Base-by-base conservation (phyloP, 2,113 vertebrate genomes). In the Lophura nycthemera region DNA sequence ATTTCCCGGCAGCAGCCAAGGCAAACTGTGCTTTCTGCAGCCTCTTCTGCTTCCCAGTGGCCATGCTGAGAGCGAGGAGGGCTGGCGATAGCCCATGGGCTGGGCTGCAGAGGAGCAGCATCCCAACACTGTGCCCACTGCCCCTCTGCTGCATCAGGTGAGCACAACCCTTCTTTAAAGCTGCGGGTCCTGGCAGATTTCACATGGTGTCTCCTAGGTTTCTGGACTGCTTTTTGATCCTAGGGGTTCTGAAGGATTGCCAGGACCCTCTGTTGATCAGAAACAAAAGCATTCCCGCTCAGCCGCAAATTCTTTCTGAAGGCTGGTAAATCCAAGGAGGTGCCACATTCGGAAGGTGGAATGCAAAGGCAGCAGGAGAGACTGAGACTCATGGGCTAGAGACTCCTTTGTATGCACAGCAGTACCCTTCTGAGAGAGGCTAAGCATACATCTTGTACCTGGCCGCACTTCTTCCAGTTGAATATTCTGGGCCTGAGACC, bases 1-100 rank as follows among this genome's bases (percentile, higher is more conserved):
- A 5, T 42, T 50, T 66, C 8, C 0, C 0, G 0, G 0, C 50
- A 77, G 63, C 70, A 63, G 84, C 63, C 64, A 57, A 7, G 18
- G 13, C 63, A 29, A 75, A 20, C 25, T 8, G 0, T 2, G 0
- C 10, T 69, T 18, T 47, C 50, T 60, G 50, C 54, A 9, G 0
- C 0, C 19, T 38, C 4, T 12, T 76, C 50, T 67, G 32, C 70
- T 71, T 73, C 48, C 40, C 81, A 3, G 0, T 0, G 0, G 34
- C 54, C 4, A 1, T 27, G 43, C 48, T 66, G 75, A 48, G 54
- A 34, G 54, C 71, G 4, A 16, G 45, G 67, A 27, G 29, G 5
- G 9, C 43, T 43, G 82, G 45, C 40, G 1, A 48, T 10, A 83
- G 71, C 57, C 69, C 80, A 11, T 0, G 3, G 45, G 29, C 34